Conservation (phyloP, 2,113 vertebrate genomes). For the Mus pahari region DNA sequence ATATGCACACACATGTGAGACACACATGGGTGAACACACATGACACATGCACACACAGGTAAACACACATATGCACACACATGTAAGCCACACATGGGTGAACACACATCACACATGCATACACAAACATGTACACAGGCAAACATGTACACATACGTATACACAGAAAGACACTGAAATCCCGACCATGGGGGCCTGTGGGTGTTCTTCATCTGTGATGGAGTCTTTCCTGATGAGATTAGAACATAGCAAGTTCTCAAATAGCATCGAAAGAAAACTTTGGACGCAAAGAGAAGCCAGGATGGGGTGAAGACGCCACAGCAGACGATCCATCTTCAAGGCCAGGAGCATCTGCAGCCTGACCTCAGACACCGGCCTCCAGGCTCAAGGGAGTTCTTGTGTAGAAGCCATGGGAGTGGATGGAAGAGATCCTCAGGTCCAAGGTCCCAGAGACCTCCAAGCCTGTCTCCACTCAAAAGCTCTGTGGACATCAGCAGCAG, state of each 20-base stretch:
- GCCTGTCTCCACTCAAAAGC: background rate
- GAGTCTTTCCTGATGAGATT: background rate
- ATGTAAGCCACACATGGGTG: no score
- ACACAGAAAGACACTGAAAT: background rate
- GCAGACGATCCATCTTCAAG: no score
- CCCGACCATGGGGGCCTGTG: background rate
- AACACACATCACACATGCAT: background rate
- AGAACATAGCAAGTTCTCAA: background rate
- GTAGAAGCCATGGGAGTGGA: background rate
- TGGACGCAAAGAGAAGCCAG: background rate
- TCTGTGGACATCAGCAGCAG: background rate
- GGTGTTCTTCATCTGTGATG: background rate
- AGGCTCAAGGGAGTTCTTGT: fast-evolving
- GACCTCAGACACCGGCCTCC: background rate
- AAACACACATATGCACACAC: background rate
- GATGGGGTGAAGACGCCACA: background rate
- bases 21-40: background rate
- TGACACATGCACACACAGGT: background rate
- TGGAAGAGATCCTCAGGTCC: no score
- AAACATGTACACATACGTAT: background rate
- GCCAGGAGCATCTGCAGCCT: no score
- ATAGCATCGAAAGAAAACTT: background rate
- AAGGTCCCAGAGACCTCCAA: background rate
- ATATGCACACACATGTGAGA: no score
- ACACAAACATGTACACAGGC: background rate